These are phyloP conservation scores for Drosophila eugracilis DNA, from an alignment of 1,140 invertebrate genomes.

Conservation along the genomic window DNA sequence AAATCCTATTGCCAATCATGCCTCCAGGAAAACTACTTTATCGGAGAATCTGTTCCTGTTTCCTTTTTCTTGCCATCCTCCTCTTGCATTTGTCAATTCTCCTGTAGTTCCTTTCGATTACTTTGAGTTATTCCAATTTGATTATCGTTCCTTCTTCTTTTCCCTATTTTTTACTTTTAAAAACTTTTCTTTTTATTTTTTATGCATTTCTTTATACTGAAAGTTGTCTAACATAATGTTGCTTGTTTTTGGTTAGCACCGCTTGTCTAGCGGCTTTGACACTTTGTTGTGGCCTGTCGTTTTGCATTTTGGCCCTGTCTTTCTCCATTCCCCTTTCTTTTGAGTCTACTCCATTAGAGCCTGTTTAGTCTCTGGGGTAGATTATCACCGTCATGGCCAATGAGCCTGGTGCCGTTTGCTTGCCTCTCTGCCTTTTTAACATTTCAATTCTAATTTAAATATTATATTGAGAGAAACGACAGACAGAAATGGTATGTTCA, in stretches of 20 bases:
- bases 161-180: background rate
- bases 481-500: background rate
- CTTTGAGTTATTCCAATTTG: slow-evolving; percentile 59
- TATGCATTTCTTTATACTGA: slow-evolving; percentile 49
- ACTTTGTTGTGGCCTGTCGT: slow-evolving; percentile 53
- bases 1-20: slow-evolving; percentile 19
- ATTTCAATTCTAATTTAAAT: slow-evolving; percentile 77
- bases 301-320: slow-evolving; percentile 30
- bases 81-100: slow-evolving; percentile 1
- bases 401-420: slow-evolving; percentile 20
- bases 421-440: slow-evolving; percentile 48
- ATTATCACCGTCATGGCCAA: slow-evolving; percentile 64
- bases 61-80: background rate
- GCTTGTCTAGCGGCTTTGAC: slow-evolving; percentile 59
- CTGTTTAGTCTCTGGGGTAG: slow-evolving; percentile 58
- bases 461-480: slow-evolving; percentile 54
- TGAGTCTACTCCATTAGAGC: slow-evolving; percentile 24
- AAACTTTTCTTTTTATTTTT: slow-evolving; percentile 39
- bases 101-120: slow-evolving; percentile 19
- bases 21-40: background rate
- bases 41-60: slow-evolving; percentile 8
- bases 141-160: slow-evolving; percentile 53
- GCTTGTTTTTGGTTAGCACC: slow-evolving; percentile 25
- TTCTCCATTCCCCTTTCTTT: slow-evolving; percentile 5
- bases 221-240: slow-evolving; percentile 60